A percentile compares a stretch with the other conserved stretches of the same genome.
Conservation (phyloP, 1,140 invertebrate genomes). For the Cecropterus lyciades region DNA sequence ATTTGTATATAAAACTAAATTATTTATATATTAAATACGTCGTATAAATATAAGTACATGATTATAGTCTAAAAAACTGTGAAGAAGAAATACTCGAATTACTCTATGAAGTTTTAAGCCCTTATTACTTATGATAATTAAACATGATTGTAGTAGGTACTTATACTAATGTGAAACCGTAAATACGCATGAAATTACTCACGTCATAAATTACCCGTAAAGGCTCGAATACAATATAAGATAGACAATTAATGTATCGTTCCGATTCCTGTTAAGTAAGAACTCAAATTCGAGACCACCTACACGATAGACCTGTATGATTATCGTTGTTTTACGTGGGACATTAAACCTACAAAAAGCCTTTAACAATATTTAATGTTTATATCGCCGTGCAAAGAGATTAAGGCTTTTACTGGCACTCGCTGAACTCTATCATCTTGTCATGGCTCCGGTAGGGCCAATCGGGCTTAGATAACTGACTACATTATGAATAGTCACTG, state of each 20-base stretch:
- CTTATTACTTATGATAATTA: too few species aligned
- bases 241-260: background rate
- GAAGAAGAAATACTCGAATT: too few species aligned
- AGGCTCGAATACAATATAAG: too few species aligned
- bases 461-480: slow-evolving; percentile 34
- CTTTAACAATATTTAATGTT: slow-evolving; percentile 27
- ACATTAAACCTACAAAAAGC: background rate
- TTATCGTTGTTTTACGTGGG: background rate
- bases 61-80: too few species aligned
- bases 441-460: slow-evolving; percentile 22
- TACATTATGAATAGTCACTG: slow-evolving; percentile 33
- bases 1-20: too few species aligned
- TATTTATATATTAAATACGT: too few species aligned
- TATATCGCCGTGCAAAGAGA: slow-evolving; percentile 19
- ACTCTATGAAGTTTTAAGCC: too few species aligned
- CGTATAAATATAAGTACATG: too few species aligned
- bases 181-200: too few species aligned
- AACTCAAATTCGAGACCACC: background rate
- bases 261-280: background rate
- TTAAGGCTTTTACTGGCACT: slow-evolving; percentile 34
- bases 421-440: slow-evolving; percentile 34
- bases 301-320: background rate
- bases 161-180: too few species aligned
- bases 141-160: too few species aligned
- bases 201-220: too few species aligned